Base-by-base conservation (phyloP, 2,888 invertebrate species). In the Bellardia bayeri region DNA sequence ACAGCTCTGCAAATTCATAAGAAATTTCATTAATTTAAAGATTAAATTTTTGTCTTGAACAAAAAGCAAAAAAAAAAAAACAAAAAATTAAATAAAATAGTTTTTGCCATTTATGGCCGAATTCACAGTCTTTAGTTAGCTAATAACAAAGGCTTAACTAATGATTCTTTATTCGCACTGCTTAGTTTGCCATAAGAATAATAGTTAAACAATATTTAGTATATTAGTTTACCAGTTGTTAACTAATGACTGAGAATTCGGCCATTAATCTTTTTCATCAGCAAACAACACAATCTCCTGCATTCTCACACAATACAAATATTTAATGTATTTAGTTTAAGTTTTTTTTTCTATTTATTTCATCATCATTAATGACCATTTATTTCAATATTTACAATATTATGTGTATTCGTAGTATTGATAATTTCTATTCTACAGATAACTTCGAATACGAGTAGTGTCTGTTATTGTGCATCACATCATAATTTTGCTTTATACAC, bases 341-440 rank as follows among this genome's bases (percentile, higher is more conserved):
- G 30, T 75, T 9, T 78, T 51, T 64, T 42, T 63, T 66, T 66
- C 14, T 66, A 23, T 68, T 13, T 16, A 13, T 23, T 16, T 78
- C 14, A 51, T 54, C 80, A 80, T 74, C 40, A 74, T 85, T 75
- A 80, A 63, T 85, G 80, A 14, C 58, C 61, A 63, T 80, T 80
- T 69, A 80, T 84, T 79, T 74, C 42, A 64, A 56, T 76, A 81
- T 85, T 85, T 81, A 80, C 80, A 63, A 82, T 81, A 69, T 64
- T 54, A 49, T 68, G 40, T 71, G 54, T 23, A 23, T 1, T 23
- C 23, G 23, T 56, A 80, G 42, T 80, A 81, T 80, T 85, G 74
- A 85, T 85, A 75, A 79, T 72, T 49, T 56, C 75, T 69, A 3
- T 63, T 63, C 8, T 7, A 45, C 74, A 74, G 74, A 66, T 72